A percentile compares a stretch with the other conserved stretches of the same genome.
Conservation (phyloP, 2,888 invertebrate species). For the Adelphocoris suturalis region DNA sequence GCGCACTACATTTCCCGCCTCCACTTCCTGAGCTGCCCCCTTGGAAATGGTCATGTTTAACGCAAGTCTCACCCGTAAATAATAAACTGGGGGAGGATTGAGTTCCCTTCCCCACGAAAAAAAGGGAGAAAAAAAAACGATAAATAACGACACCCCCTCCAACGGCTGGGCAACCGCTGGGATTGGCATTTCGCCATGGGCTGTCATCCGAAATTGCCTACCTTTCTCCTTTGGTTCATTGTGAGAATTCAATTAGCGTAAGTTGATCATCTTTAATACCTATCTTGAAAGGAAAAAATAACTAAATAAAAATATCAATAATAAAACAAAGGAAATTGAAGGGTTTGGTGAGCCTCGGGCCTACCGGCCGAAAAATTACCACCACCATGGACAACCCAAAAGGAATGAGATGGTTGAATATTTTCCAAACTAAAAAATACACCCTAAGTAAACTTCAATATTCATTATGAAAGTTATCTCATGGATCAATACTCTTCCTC, state of each 20-base stretch:
- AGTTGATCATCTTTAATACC: no score
- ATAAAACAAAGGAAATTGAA: no score
- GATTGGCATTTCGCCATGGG: slow-evolving; percentile 47
- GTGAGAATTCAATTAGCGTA: neutral
- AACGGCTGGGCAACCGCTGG: neutral
- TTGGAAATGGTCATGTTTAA: slow-evolving; percentile 54
- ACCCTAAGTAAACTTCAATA: no score
- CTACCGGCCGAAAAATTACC: no score
- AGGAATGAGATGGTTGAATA: no score
- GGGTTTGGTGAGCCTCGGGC: no score
- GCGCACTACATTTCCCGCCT: slow-evolving; percentile 30
- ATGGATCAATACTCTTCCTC: no score
- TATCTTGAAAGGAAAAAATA: no score
- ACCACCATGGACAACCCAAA: no score
- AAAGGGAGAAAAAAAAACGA: slow-evolving; percentile 8
- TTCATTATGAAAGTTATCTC: no score
- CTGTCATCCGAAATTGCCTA: neutral
- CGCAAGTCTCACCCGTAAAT: slow-evolving; percentile 57
- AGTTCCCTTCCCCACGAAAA: neutral
- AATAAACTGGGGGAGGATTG: slow-evolving; percentile 39
- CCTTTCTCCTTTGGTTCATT: neutral
- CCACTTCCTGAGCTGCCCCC: slow-evolving; percentile 2
- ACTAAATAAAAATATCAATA: no score
- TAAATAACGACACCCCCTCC: slow-evolving; percentile 47
- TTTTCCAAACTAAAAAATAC: no score